A percentile compares a stretch with the other conserved stretches of the same genome.
These are phyloP conservation scores for Odobenus rosmarus DNA, from an alignment of 2,113 vertebrate species.

Conservation along the genomic window DNA sequence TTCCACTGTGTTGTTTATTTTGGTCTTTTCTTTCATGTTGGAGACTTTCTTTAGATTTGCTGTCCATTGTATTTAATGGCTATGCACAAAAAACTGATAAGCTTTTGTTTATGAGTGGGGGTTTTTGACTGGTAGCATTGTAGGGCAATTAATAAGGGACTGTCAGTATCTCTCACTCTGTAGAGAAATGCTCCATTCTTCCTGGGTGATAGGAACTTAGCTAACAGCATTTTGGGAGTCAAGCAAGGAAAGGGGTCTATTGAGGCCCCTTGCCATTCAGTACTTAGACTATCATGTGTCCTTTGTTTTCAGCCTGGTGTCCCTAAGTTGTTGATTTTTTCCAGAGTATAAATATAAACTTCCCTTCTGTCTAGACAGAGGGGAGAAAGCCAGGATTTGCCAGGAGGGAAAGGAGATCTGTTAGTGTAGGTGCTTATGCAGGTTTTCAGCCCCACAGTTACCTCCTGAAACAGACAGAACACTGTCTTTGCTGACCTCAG, in stretches of 20 bases:
- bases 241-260: background rate
- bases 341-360: background rate
- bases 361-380: background rate
- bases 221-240: background rate
- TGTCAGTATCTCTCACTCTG: background rate
- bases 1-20: conserved; percentile 17
- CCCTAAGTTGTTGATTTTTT: background rate
- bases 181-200: background rate
- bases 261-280: background rate
- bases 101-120: background rate
- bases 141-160: background rate
- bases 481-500: background rate
- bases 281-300: background rate
- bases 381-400: background rate
- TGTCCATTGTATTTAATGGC: background rate
- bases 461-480: background rate
- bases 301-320: background rate
- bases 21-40: conserved; percentile 1
- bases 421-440: background rate
- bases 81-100: background rate
- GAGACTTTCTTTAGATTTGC: conserved; percentile 10
- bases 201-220: background rate
- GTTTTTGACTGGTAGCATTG: background rate
- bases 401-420: background rate
- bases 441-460: background rate